A percentile compares a stretch with the other conserved stretches of the same genome.
These are phyloP conservation scores for Atta texana DNA, from an alignment of 1,140 invertebrate genomes.

Conservation along the genomic window DNA sequence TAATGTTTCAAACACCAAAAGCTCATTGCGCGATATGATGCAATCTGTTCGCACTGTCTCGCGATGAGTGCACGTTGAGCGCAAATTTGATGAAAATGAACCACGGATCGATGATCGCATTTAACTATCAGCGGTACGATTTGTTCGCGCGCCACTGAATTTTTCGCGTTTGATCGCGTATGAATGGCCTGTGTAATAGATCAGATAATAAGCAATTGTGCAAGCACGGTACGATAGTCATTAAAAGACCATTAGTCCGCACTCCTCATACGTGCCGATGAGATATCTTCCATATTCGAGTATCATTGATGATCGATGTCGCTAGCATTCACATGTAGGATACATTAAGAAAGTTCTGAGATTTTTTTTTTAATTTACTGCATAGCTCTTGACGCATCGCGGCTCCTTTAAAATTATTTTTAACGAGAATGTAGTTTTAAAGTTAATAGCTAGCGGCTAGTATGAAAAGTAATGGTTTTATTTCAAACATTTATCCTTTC, in stretches of 20 bases:
- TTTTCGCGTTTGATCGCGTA: conserved; percentile 45
- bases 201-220: conserved; percentile 56
- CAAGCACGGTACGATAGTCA: conserved; percentile 48
- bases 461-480: conserved; percentile 22
- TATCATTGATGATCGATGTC: conserved; percentile 45
- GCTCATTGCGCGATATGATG: conserved; percentile 17
- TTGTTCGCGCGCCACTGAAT: conserved; percentile 13
- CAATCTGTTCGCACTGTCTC: conserved; percentile 15
- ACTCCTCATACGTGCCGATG: conserved; percentile 30
- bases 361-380: background rate
- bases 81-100: conserved; percentile 46
- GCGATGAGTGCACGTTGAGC: conserved; percentile 1
- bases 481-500: conserved; percentile 30
- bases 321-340: background rate
- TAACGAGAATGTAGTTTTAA: background rate
- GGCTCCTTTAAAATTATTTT: background rate
- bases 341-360: background rate
- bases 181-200: conserved; percentile 39
- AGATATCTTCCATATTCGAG: conserved; percentile 17
- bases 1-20: conserved; percentile 15
- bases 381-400: background rate
- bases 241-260: conserved; percentile 55
- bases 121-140: conserved; percentile 26
- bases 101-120: background rate
- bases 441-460: background rate